A percentile compares a stretch with the other conserved stretches of the same genome.
Evolutionary conservation across 92 coral and sea anemone genomes (phyloP).

Genomic region (Porites evermanni): DNA sequence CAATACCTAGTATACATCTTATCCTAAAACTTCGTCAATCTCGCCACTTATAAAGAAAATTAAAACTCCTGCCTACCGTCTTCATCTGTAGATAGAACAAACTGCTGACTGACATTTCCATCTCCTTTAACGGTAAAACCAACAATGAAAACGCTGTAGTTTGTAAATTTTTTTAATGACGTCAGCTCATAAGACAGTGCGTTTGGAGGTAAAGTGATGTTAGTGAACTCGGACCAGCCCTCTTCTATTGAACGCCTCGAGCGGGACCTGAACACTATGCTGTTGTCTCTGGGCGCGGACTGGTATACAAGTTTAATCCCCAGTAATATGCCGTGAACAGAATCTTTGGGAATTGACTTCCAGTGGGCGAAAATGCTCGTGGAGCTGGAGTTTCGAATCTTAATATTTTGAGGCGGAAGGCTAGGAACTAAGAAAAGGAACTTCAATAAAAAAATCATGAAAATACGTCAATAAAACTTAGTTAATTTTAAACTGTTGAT

Average conservation of each 20-base stretch:
- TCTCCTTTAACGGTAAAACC: conserved; percentile 73
- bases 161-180: conserved; percentile 66
- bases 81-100: conserved; percentile 68
- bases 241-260: conserved; percentile 21
- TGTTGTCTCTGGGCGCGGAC: conserved; percentile 30
- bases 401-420: conserved; percentile 50
- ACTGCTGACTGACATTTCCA: conserved; percentile 66
- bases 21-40: too few relatives aligned
- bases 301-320: conserved; percentile 38
- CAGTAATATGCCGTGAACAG: conserved; percentile 46
- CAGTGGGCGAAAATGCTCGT: conserved; percentile 45
- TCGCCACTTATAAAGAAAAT: too few relatives aligned
- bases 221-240: conserved; percentile 26
- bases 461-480: too few relatives aligned
- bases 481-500: too few relatives aligned
- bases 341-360: conserved; percentile 53
- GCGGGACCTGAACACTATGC: conserved; percentile 48
- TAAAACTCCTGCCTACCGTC: conserved; percentile 59
- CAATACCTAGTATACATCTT: too few relatives aligned
- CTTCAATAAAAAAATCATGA: neutral
- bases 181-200: conserved; percentile 49
- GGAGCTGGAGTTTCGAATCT: conserved; percentile 31
- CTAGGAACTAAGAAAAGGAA: conserved; percentile 41
- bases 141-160: conserved; percentile 68
- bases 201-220: conserved; percentile 46